Evolutionary conservation across 2,113 vertebrate species (phyloP).

Genomic region (Sorex araneus): DNA sequence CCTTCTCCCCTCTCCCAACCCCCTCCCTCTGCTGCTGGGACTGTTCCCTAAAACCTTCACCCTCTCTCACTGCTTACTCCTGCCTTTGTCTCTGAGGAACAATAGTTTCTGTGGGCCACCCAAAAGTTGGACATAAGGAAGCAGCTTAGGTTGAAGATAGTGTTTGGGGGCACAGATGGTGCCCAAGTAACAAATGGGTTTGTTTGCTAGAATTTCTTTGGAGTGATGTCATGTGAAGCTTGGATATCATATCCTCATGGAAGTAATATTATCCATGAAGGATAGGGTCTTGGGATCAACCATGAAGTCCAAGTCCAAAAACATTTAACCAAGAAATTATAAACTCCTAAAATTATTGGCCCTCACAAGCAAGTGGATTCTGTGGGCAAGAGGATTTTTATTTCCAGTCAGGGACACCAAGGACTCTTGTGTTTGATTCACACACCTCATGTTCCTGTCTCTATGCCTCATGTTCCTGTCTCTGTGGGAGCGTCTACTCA

Average conservation of each 20-base stretch:
- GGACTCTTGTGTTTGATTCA: neutral
- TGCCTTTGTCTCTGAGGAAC: conserved; percentile 64
- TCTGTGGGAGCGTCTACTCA: conserved; percentile 23
- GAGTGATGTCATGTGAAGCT: conserved; percentile 31
- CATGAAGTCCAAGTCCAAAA: conserved; percentile 4
- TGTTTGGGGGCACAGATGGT: conserved; percentile 55
- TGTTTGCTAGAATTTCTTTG: conserved; percentile 73
- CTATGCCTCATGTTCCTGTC: neutral
- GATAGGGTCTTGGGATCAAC: conserved; percentile 4
- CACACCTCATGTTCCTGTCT: neutral
- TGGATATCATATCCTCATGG: conserved; percentile 42
- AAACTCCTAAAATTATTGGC: conserved; percentile 32
- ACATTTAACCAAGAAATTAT: conserved; percentile 42
- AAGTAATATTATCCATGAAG: conserved; percentile 65
- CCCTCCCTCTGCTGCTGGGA: conserved; percentile 1
- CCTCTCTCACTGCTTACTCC: conserved; percentile 63
- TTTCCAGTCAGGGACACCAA: conserved; percentile 34
- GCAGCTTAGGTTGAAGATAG: conserved; percentile 73
- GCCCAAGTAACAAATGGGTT: conserved; percentile 63
- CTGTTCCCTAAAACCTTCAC: conserved; percentile 72
- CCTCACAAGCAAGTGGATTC: neutral
- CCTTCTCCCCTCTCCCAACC: neutral
- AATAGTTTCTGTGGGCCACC: conserved; percentile 68
- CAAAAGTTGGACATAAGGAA: conserved; percentile 78
- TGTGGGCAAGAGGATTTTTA: conserved; percentile 23